phyloP scores from a whole-genome alignment of 1,140 invertebrate genomes.

The Caenorhabditis remanei region DNA sequence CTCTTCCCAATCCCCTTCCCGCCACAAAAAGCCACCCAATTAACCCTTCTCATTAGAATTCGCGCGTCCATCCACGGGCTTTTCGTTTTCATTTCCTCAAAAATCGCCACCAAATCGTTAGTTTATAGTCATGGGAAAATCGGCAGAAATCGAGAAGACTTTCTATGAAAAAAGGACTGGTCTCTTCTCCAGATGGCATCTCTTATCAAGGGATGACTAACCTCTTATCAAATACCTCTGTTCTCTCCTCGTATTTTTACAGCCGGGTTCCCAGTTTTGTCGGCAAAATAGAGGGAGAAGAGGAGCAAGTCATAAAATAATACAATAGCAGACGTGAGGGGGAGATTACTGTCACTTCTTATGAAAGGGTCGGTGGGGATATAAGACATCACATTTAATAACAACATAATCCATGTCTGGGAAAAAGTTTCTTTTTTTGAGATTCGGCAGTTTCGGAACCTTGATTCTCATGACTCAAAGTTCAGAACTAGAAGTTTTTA shows the following conservation, averaged over 20 bases:
- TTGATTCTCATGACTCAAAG: no score
- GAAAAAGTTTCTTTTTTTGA: no score
- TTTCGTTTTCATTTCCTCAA: conserved; percentile 2
- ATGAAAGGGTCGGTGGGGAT: no score
- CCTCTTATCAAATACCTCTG: neutral
- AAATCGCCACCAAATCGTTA: conserved; percentile 28
- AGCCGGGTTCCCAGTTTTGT: conserved; percentile 20
- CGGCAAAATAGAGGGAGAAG: neutral
- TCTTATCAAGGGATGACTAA: neutral
- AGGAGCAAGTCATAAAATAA: conserved; percentile 20
- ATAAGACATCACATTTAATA: no score
- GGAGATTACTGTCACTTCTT: no score
- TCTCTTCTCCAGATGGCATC: neutral
- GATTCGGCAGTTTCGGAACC: no score
- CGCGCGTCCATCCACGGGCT: neutral
- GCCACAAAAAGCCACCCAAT: conserved; percentile 2
- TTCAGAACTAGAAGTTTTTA: no score
- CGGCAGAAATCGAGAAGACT: neutral
- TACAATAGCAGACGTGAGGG: conserved; percentile 1
- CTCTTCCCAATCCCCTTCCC: neutral
- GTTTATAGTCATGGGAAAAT: conserved; percentile 46
- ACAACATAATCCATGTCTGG: no score
- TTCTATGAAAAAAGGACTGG: conserved; percentile 12
- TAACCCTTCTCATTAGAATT: conserved; percentile 49
- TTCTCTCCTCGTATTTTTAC: neutral